Base-by-base conservation (phyloP, 2,797 vertebrate genomes). In the Geranospiza caerulescens region DNA sequence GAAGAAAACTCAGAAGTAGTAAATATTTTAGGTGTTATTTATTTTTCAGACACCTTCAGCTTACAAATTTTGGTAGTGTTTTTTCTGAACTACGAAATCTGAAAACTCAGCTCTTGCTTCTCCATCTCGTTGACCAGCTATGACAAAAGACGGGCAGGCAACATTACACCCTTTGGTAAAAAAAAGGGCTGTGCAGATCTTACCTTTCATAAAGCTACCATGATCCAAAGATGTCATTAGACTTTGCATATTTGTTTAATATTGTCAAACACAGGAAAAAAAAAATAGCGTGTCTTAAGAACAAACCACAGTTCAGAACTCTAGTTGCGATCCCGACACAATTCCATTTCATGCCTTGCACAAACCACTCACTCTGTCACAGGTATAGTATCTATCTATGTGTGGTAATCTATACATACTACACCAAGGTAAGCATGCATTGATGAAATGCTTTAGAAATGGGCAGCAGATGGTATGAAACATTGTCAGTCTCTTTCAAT, bases 21-120 rank as follows among this genome's bases (percentile, higher is more conserved):
- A 94, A 92, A 89, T 93, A 93, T 82, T 96, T 85, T n/a, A 91
- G 11, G 22, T n/a, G 15, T 50, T 63, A 72, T 44, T 92, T 94
- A 84, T 78, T 89, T 92, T 64, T 86, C 68, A 87, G 66, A 75
- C 38, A 58, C 27, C 18, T 80, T 81, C 60, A 79, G 68, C 58
- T 90, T 72, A 58, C 12, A 36, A 8, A 25, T 80, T 70, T 47
- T 59, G 5, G 55, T n/a, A 34, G 14, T 12, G 12, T 10, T 56
- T 64, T 63, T 80, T 36, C 15, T 5, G 5, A 75, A 47, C 31
- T 9, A 29, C 7, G n/a, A 56, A 79, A 48, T 44, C 27, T 55
- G 31, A 87, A 63, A 60, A 58, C 11, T 85, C 56, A 64, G 33
- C 36, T 87, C 36, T 26, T 66, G 15, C 17, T 52, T 5, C 67